These are phyloP conservation scores for Reticulitermes speratus DNA, from an alignment of 1,140 invertebrate species.

Conservation along the genomic window DNA sequence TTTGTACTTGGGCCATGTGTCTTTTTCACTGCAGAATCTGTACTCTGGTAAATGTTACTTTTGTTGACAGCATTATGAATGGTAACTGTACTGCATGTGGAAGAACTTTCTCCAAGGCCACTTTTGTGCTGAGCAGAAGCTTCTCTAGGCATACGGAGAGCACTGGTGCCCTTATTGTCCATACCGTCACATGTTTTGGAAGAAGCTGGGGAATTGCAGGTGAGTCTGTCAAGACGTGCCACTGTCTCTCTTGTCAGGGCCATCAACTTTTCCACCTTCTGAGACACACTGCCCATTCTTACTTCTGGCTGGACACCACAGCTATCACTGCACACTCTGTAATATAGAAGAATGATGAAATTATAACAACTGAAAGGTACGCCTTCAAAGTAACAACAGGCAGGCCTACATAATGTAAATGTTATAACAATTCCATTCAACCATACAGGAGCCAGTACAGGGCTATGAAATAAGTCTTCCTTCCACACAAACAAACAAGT, in stretches of 20 bases:
- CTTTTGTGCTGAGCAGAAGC: neutral
- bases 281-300: conserved; percentile 51
- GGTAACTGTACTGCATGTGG: neutral
- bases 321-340: conserved; percentile 47
- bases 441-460: too few species aligned
- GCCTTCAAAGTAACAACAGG: too few species aligned
- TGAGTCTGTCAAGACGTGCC: conserved; percentile 63
- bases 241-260: conserved; percentile 65
- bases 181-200: neutral
- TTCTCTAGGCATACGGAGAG: neutral
- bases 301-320: conserved; percentile 37
- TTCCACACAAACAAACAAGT: too few species aligned
- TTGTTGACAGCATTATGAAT: neutral
- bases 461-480: too few species aligned
- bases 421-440: too few species aligned
- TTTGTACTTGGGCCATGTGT: neutral
- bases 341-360: neutral
- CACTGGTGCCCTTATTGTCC: neutral
- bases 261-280: conserved; percentile 62
- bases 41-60: neutral
- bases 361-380: neutral
- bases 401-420: too few species aligned
- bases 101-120: neutral
- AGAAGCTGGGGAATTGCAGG: conserved; percentile 47
- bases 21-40: neutral